Evolutionary conservation across 2,797 vertebrate genomes (phyloP).

Genomic region (Sebastes hubbsi): DNA sequence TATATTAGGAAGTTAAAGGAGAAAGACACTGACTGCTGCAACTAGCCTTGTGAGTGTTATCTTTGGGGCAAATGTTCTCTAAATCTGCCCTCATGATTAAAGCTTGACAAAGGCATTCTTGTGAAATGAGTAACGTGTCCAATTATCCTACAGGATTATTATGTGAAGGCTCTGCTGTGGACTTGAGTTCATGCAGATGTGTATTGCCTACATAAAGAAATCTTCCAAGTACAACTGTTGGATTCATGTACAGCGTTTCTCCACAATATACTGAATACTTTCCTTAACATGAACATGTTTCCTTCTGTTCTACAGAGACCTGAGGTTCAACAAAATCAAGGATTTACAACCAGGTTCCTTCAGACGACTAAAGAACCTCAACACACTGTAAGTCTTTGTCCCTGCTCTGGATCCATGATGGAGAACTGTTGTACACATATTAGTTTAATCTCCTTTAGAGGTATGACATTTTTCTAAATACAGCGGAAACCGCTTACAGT

Average conservation of each 20-base stretch:
- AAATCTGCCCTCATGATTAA: conserved; percentile 45
- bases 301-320: conserved; percentile 84
- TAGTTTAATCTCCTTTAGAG: too few relatives aligned
- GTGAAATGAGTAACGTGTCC: conserved; percentile 45
- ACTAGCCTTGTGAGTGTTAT: conserved; percentile 40
- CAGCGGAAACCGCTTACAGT: too few relatives aligned
- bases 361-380: conserved; percentile 91
- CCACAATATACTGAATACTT: not conserved
- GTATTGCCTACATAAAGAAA: not conserved
- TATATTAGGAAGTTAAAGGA: conserved; percentile 1
- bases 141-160: conserved; percentile 34
- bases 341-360: conserved; percentile 94
- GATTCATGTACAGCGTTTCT: not conserved
- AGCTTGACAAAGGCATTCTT: conserved; percentile 52
- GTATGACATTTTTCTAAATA: too few relatives aligned
- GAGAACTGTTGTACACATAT: not conserved
- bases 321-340: conserved; percentile 98
- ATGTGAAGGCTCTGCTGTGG: not conserved
- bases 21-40: conserved; percentile 2
- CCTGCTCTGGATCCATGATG: not conserved
- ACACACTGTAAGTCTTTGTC: conserved; percentile 85
- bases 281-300: not conserved
- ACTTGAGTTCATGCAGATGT: conserved; percentile 10
- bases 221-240: not conserved
- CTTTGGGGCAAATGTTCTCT: conserved; percentile 49